Evolutionary conservation across 1,140 invertebrate species (phyloP).

Genomic region (Batillaria attramentaria): DNA sequence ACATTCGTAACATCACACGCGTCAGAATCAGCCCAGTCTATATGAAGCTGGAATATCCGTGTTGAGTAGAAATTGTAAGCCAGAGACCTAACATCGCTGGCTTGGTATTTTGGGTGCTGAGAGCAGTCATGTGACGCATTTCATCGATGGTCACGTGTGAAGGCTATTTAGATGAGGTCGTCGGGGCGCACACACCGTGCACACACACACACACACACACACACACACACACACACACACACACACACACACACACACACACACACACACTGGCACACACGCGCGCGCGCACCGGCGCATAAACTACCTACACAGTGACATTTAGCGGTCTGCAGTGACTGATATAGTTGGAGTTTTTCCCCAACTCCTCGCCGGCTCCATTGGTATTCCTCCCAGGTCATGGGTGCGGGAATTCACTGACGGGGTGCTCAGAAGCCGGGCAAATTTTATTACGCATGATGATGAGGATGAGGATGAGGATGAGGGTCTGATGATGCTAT

Average conservation of each 20-base stretch:
- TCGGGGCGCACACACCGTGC: not conserved
- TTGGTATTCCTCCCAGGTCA: not conserved
- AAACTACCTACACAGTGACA: not conserved
- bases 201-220: conserved; percentile 3
- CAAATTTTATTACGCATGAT: not conserved
- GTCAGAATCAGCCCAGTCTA: not conserved
- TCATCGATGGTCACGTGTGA: not conserved
- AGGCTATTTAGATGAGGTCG: not conserved
- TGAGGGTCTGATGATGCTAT: no score
- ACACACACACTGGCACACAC: not conserved
- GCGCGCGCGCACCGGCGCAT: not conserved
- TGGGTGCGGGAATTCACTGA: not conserved
- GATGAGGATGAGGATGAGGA: not conserved
- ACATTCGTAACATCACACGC: no score
- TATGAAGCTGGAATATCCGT: no score
- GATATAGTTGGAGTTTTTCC: not conserved
- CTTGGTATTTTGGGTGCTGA: no score
- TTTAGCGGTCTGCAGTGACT: not conserved
- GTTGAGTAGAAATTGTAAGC: not conserved
- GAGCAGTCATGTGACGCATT: not conserved
- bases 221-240: not conserved
- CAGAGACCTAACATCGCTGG: not conserved
- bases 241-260: not conserved
- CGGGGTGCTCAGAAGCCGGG: not conserved
- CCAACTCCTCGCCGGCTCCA: not conserved